Evolutionary conservation across 2,888 invertebrate genomes (phyloP), one percentile per base, ranked within the genome.

Genomic region (Meandrusa payeni): DNA sequence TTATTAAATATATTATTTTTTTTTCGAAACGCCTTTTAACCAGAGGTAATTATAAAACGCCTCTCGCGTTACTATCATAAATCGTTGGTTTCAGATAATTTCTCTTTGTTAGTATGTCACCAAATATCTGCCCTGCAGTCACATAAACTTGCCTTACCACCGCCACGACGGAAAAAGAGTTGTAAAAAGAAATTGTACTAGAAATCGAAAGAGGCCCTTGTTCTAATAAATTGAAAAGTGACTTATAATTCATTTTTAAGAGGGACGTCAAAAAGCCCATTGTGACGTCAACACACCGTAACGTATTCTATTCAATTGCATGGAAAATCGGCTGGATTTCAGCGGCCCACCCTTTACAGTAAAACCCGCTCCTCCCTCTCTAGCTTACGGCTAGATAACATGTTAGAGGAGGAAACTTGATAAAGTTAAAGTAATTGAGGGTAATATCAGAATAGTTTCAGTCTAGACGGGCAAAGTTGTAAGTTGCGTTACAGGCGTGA

Each of bases 241-340:
- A 47, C 46, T 54, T n/a, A 47, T 48, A 41, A 48, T 46, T 45
- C 47, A 34, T 43, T 45, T 48, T 54, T 50, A 54, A 48, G 47
- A 53, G 60, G 53, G 57, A 53, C 65, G 64, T 71, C 72, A 72
- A 76, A 71, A 73, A 66, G 65, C 69, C 63, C 61, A 61, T 61
- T 62, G 57, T 72, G 64, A 72, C 71, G 64, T 76, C 75, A 67
- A 74, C 81, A 81, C 76, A 69, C 76, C 72, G 71, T 80, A 72
- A 76, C 76, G 68, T 74, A 71, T 76, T 73, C 71, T 74, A 83
- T 82, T 85, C 82, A 83, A 83, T 83, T 77, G 82, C 75, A 74
- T 74, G 78, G 82, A 85, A 85, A 83, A 82, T 83, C 79, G 70
- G 58, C 63, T 60, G 70, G 76, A 78, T 80, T 76, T 73, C 68